Conservation (phyloP, 2,113 vertebrate genomes). For the human (Homo sapiens) region GRCh38 chr6:16042001-16042500, state of each 20-base stretch:
- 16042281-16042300: not conserved
- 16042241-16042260: not conserved
- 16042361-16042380: not conserved
- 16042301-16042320: not conserved
- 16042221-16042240: not conserved
- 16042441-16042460: not conserved
- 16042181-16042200: not conserved
- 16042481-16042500: too few relatives aligned
- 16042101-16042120: not conserved
- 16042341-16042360: not conserved
- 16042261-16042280: not conserved
- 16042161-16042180: not conserved
- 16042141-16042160: not conserved
- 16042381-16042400: not conserved
- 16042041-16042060: conserved; percentile 37
- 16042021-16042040: conserved; percentile 12
- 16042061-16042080: conserved; percentile 70
- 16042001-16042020: not conserved
- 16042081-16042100: conserved; percentile 44
- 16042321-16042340: not conserved
- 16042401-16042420: not conserved
- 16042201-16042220: not conserved
- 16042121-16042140: not conserved
- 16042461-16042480: too few relatives aligned
- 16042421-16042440: not conserved